These are phyloP conservation scores for Leucopsar rothschildi DNA, from an alignment of 2,113 vertebrate genomes.

Conservation along the genomic window DNA sequence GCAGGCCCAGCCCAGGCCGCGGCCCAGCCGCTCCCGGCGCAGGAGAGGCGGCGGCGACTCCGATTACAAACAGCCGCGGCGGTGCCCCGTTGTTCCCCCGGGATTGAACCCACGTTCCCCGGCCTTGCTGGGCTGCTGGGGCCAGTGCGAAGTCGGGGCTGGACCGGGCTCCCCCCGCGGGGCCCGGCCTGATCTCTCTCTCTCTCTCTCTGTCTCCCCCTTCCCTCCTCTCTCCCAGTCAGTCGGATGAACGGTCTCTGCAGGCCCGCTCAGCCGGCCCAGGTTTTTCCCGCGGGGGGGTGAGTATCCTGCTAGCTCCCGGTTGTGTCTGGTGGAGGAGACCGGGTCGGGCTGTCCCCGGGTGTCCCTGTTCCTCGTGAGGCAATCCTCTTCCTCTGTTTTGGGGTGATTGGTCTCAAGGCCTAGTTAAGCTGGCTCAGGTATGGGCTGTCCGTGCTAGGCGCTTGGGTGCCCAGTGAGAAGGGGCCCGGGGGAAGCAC, in stretches of 20 bases:
- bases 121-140: too few species aligned
- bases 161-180: neutral
- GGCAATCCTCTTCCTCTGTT: neutral
- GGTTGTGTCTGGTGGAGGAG: neutral
- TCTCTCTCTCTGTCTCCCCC: neutral
- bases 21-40: neutral
- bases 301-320: constrained; percentile 31
- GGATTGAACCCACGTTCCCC: neutral
- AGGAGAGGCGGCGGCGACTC: neutral
- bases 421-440: neutral
- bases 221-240: neutral
- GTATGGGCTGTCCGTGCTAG: neutral
- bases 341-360: neutral
- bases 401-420: neutral
- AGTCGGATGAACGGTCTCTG: constrained; percentile 61
- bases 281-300: constrained; percentile 58
- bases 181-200: neutral
- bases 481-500: neutral
- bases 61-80: neutral
- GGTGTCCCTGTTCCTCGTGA: neutral
- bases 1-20: neutral
- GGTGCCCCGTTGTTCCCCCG: neutral
- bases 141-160: neutral
- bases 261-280: constrained; percentile 48
- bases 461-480: neutral